Base-by-base conservation (phyloP, 2,797 vertebrate genomes). In the Mus spretus region DNA sequence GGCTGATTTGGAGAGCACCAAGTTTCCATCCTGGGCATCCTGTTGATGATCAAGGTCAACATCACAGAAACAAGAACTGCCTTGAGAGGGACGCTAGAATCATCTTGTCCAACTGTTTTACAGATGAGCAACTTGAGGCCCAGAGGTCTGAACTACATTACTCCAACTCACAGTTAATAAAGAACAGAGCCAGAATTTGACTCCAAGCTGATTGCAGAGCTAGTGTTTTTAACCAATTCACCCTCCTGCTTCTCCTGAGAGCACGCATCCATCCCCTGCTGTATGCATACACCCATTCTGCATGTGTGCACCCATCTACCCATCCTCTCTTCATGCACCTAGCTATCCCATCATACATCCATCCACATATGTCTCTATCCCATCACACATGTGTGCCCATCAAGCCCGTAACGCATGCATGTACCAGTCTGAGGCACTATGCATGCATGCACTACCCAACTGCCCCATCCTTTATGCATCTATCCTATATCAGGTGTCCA, bases 161-260 rank as follows among this genome's bases (percentile, higher is more conserved):
- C 59, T 77, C 59, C 9, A 88, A 89, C 34, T 90, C 78, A 92
- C 37, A 0, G 3, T 72, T 88, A 55, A 81, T 44, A 89, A 70
- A 94, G 26, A 93, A 57, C 79, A 95, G 55, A 92, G 44, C 6
- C 92, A 78, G 85, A 65, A 92, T 89, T 90, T 53, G 26, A 86
- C 4, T 22, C 31, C 34, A 89, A 86, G 86, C 65, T 75, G 65
- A 86, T 26, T 26, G 11, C 44, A 67, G 40, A 67, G n/a, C 40
- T 87, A 74, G 50, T 57, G n/a, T 57, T 94, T 89, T 63, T 77
- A 92, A 93, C 44, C 75, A 37, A 20, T 34, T 53, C 8, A 61
- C 26, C 44, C 72, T 19, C 2, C 55, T 80, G 78, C 75, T 86
- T 78, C 63, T 75, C 63, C 26, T 90, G 91, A 67, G 0, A 81